Evolutionary conservation across 2,113 vertebrate genomes (phyloP).

Genomic region (Promerops cafer): DNA sequence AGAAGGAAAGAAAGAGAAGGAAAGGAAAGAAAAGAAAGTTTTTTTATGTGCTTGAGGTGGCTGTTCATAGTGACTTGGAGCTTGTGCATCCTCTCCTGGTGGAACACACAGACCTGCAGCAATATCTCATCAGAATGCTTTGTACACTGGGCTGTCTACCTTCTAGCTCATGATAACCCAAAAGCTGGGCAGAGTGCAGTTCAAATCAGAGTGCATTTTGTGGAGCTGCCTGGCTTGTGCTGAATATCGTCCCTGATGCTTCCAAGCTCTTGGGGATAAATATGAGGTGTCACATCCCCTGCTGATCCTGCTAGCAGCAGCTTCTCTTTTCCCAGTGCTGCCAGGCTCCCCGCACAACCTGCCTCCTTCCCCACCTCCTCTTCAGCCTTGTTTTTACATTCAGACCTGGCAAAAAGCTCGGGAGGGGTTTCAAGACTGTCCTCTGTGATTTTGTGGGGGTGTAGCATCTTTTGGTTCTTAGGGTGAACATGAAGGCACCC

Average conservation of each 20-base stretch:
- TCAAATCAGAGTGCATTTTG: neutral
- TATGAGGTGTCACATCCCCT: neutral
- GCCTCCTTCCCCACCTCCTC: neutral
- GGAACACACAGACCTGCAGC: neutral
- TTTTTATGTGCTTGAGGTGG: neutral
- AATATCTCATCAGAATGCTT: neutral
- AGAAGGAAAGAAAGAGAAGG: neutral
- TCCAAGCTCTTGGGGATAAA: neutral
- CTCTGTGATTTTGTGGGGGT: neutral
- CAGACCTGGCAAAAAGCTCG: neutral
- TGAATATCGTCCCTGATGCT: neutral
- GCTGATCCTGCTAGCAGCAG: neutral
- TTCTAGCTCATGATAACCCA: neutral
- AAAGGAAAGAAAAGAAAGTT: neutral
- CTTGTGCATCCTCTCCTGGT: neutral
- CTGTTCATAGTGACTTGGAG: neutral
- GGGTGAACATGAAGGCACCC: fast-evolving
- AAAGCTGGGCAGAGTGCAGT: neutral
- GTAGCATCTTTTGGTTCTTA: neutral
- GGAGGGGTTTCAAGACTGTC: neutral
- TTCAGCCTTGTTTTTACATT: neutral
- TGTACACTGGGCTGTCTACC: neutral
- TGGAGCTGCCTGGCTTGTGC: neutral
- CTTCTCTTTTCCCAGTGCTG: neutral
- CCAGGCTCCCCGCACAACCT: neutral